Evolutionary conservation across 2,888 invertebrate species (phyloP).

Genomic region (Drosophila robusta): DNA sequence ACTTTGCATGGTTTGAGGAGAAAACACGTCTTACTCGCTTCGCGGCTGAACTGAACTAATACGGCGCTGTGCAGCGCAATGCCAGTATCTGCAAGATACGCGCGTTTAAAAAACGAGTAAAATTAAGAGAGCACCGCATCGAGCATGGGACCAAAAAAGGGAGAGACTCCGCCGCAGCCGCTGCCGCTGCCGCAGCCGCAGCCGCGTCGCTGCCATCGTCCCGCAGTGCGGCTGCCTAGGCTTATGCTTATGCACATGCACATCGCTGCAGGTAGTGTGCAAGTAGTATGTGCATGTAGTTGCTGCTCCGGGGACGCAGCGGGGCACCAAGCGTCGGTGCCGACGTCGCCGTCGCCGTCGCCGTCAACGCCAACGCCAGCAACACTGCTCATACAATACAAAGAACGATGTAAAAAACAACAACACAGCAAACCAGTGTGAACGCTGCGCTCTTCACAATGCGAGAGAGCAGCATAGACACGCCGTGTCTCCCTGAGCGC

Average conservation of each 20-base stretch:
- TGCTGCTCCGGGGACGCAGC: conserved; percentile 32
- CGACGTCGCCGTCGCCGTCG: conserved; percentile 6
- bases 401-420: conserved; percentile 50
- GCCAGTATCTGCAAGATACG: conserved; percentile 61
- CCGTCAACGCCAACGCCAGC: conserved; percentile 19
- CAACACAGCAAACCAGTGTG: conserved; percentile 23
- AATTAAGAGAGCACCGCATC: conserved; percentile 54
- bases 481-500: conserved; percentile 8
- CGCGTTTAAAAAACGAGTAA: conserved; percentile 51
- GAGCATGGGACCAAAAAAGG: conserved; percentile 32
- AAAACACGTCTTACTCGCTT: conserved; percentile 85
- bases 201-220: conserved; percentile 25
- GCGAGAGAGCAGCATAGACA: conserved; percentile 54
- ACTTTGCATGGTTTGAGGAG: conserved; percentile 62
- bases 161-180: conserved; percentile 6
- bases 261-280: conserved; percentile 61
- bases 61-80: conserved; percentile 60
- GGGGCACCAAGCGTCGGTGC: conserved; percentile 31
- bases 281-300: conserved; percentile 17
- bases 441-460: conserved; percentile 34
- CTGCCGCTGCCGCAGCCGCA: background rate
- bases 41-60: conserved; percentile 83
- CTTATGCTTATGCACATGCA: conserved; percentile 56
- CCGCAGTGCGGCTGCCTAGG: conserved; percentile 30
- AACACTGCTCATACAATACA: conserved; percentile 29